phyloP scores from a whole-genome alignment of 2,888 invertebrate species.

The Drosophila eohydei region DNA sequence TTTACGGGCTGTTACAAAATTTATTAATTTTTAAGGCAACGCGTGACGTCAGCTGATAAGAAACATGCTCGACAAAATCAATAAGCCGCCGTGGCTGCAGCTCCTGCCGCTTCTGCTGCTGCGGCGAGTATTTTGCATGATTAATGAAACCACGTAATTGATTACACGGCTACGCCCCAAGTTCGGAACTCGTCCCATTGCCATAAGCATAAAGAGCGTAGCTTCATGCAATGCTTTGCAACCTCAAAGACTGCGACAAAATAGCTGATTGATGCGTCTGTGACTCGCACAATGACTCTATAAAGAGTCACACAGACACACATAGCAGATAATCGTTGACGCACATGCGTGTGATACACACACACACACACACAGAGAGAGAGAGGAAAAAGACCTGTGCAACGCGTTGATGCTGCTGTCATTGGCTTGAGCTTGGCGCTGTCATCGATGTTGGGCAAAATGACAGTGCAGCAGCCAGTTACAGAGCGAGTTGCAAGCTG shows the following conservation, averaged over 20 bases:
- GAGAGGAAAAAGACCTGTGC: slow-evolving; percentile 12
- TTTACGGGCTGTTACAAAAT: slow-evolving; percentile 33
- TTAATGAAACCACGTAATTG: slow-evolving; percentile 78
- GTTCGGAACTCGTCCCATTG: neutral
- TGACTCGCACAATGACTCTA: slow-evolving; percentile 50
- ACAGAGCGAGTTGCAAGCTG: slow-evolving; percentile 19
- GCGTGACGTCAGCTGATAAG: slow-evolving; percentile 69
- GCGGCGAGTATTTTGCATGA: slow-evolving; percentile 73
- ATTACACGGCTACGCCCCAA: slow-evolving; percentile 62
- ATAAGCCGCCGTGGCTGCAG: slow-evolving; percentile 46
- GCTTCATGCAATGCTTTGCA: slow-evolving; percentile 50
- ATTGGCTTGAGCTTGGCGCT: slow-evolving; percentile 54
- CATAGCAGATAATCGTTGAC: slow-evolving; percentile 30
- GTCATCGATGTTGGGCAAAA: slow-evolving; percentile 56
- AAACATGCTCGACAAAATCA: slow-evolving; percentile 64
- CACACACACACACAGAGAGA: slow-evolving; percentile 15
- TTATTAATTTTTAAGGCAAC: slow-evolving; percentile 71
- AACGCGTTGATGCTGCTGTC: slow-evolving; percentile 30
- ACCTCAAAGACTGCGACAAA: slow-evolving; percentile 47
- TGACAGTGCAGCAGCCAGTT: slow-evolving; percentile 49
- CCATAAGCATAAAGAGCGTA: slow-evolving; percentile 21
- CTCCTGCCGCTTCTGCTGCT: slow-evolving; percentile 10
- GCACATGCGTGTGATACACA: slow-evolving; percentile 49
- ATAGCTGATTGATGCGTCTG: slow-evolving; percentile 72
- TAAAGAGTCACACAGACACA: slow-evolving; percentile 18